phyloP scores from a whole-genome alignment of 2,888 invertebrate genomes.

The Mantis religiosa region DNA sequence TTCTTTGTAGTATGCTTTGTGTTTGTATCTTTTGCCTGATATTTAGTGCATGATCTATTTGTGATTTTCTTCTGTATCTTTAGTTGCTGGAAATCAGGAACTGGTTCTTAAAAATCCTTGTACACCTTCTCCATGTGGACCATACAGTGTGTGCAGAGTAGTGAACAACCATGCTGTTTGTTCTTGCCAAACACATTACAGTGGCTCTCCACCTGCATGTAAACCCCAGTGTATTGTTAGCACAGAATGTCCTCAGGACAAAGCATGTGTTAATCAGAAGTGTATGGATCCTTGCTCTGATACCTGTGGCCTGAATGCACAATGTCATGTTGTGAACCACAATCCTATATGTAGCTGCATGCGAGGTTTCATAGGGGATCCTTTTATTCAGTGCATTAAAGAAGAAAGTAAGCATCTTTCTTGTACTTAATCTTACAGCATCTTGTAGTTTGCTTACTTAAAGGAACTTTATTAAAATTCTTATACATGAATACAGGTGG shows the following conservation, averaged over 20 bases:
- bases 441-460: constrained; percentile 29
- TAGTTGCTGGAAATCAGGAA: constrained; percentile 14
- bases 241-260: constrained; percentile 76
- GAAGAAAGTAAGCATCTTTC: constrained; percentile 58
- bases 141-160: constrained; percentile 37
- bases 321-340: constrained; percentile 79
- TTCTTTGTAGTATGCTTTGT: not conserved
- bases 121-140: constrained; percentile 37
- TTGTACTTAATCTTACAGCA: not conserved
- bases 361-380: constrained; percentile 72
- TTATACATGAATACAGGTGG: not conserved
- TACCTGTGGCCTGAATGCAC: constrained; percentile 76
- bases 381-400: constrained; percentile 67
- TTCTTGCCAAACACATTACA: constrained; percentile 72
- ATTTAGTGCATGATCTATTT: constrained; percentile 4
- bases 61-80: constrained; percentile 15
- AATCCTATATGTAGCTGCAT: constrained; percentile 81
- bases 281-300: constrained; percentile 79
- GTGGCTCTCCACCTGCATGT: constrained; percentile 74
- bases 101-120: constrained; percentile 42
- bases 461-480: not conserved
- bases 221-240: constrained; percentile 79
- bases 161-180: constrained; percentile 66
- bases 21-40: not conserved
- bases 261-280: constrained; percentile 73